Base-by-base conservation (phyloP, 2,888 invertebrate genomes). In the Uropetala carovei region DNA sequence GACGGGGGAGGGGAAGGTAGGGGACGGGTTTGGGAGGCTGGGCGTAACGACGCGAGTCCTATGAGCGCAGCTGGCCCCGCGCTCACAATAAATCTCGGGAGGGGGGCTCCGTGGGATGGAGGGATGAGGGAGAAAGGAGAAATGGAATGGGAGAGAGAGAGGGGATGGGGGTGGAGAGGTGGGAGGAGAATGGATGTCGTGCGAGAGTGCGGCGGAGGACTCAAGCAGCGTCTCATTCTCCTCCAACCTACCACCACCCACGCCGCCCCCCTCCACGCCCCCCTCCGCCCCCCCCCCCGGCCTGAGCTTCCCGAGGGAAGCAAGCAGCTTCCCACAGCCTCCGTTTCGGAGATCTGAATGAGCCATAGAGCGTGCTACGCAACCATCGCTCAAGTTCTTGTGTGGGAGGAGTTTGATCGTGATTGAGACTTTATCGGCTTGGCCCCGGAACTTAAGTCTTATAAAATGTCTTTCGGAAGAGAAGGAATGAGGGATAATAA, bases 41-140 rank as follows among this genome's bases (percentile, higher is more conserved):
- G 86, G 86, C 86, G 86, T 86, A 86, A 86, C 86, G 86, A 89
- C 43, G 64, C 30, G 68, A 83, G 83, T 83, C 83, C 83, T n/a
- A 83, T 83, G 83, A 89, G 89, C 89, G 89, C 89, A 89, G 89
- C 89, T 89, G 89, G 89, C 89, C 89, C 60, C 86, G 86, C 86
- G 30, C 89, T 89, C 89, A 89, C 89, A 89, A 89, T 89, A 89
- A 89, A 89, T 89, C 89, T 89, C 64, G 30, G 89, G 56, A 64
- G 89, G 89, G 89, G 60, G 60, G 60, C 30, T 86, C 83, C 18
- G 83, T 82, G 83, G 57, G 83, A 60, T 59, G n/a, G 85, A 59
- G 68, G 68, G 75, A 43, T 43, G 43, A 43, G 30, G 89, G 56
- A 43, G 89, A 64, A 64, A 60, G 60, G 60, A 60, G 58, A 43